Evolutionary conservation across 2,888 invertebrate species (phyloP).

Genomic region (Amphimallon solstitiale): DNA sequence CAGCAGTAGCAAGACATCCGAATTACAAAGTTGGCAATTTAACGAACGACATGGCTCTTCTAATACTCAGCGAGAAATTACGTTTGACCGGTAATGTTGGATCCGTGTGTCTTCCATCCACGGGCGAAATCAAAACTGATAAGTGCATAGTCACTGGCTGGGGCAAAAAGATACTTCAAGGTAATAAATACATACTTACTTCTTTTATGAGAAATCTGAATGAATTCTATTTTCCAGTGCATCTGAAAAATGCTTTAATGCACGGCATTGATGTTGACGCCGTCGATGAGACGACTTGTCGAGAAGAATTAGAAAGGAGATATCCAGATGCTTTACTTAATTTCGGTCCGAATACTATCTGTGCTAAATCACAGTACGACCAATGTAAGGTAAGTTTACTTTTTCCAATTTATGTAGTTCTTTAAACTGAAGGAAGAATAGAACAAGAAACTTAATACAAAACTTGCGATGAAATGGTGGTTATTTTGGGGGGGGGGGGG

Average conservation of each 20-base stretch:
- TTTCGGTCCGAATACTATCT: slow-evolving; percentile 73
- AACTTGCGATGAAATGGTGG: too few relatives aligned
- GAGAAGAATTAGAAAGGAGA: slow-evolving; percentile 67
- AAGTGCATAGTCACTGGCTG: slow-evolving; percentile 84
- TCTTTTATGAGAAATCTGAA: not conserved
- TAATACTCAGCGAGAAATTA: slow-evolving; percentile 73
- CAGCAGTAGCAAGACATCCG: slow-evolving; percentile 77
- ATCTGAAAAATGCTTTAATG: slow-evolving; percentile 79
- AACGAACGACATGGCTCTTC: slow-evolving; percentile 76
- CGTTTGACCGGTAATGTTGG: slow-evolving; percentile 77
- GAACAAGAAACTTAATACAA: too few relatives aligned
- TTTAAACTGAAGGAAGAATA: too few relatives aligned
- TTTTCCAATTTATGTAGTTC: too few relatives aligned
- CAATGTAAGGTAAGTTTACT: slow-evolving; percentile 78
- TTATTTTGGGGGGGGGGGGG: too few relatives aligned
- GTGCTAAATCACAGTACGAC: slow-evolving; percentile 76
- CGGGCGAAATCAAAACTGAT: slow-evolving; percentile 68
- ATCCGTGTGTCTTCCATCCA: slow-evolving; percentile 75
- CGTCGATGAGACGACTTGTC: slow-evolving; percentile 71
- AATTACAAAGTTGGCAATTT: slow-evolving; percentile 70
- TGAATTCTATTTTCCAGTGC: slow-evolving; percentile 66
- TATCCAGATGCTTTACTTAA: slow-evolving; percentile 69
- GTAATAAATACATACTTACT: slow-evolving; percentile 64
- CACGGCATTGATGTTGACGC: slow-evolving; percentile 77
- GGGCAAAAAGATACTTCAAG: slow-evolving; percentile 82